Percentiles rank a stretch among this genome's conserved stretches.
Conservation (phyloP, 1,140 invertebrate species). For the Aporrectodea caliginosa region DNA sequence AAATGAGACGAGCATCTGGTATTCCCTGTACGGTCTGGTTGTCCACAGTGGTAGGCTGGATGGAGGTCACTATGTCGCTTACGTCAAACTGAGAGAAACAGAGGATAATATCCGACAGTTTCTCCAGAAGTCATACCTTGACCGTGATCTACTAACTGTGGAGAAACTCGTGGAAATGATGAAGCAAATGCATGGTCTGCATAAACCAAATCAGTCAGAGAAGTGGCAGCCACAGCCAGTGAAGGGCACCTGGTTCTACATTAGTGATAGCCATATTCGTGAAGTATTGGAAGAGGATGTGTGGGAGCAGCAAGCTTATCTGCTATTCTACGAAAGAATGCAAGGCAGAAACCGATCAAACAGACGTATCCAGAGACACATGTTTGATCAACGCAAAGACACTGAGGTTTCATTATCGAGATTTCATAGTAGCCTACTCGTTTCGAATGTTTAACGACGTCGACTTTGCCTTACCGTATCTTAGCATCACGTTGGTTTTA, state of each 20-base stretch:
- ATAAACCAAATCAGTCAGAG: slow-evolving; percentile 15
- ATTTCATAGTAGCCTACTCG: too few relatives aligned
- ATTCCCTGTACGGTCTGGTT: slow-evolving; percentile 89
- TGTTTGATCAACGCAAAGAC: too few relatives aligned
- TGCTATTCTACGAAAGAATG: slow-evolving; percentile 87
- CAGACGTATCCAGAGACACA: too few relatives aligned
- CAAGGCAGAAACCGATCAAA: too few relatives aligned
- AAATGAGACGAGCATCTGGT: slow-evolving; percentile 64
- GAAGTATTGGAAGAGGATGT: slow-evolving; percentile 72
- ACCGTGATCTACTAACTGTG: slow-evolving; percentile 35
- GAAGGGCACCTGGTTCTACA: slow-evolving; percentile 81
- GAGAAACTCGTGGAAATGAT: slow-evolving; percentile 40
- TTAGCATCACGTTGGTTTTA: too few relatives aligned
- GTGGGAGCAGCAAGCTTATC: slow-evolving; percentile 82
- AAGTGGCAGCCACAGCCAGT: slow-evolving; percentile 38
- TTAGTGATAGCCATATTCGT: slow-evolving; percentile 80
- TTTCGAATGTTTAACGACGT: too few relatives aligned
- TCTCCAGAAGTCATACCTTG: slow-evolving; percentile 39
- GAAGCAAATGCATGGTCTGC: slow-evolving; percentile 35
- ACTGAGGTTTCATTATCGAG: too few relatives aligned
- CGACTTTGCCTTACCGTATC: too few relatives aligned
- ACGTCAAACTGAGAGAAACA: slow-evolving; percentile 61
- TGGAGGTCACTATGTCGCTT: slow-evolving; percentile 94
- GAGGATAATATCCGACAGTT: slow-evolving; percentile 44
- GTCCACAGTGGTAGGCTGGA: slow-evolving; percentile 85